A percentile compares a stretch with the other conserved stretches of the same genome.
Conservation (phyloP, 1,140 invertebrate genomes). For the Hycleus phaleratus region DNA sequence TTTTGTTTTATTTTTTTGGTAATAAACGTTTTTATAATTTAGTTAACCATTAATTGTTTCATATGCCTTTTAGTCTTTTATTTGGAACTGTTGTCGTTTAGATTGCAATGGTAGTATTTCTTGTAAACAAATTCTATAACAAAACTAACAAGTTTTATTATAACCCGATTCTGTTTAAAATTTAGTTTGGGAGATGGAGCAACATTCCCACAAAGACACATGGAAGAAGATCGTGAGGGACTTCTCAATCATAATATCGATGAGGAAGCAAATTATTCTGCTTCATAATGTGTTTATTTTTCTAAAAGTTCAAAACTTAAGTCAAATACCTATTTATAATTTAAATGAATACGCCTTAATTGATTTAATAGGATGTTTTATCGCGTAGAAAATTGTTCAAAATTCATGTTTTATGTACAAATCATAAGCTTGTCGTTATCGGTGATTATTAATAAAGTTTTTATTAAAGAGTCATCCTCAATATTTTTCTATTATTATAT, state of each 20-base stretch:
- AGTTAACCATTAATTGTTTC: conserved; percentile 18
- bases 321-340: no score
- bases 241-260: conserved; percentile 45
- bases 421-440: no score
- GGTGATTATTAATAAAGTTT: no score
- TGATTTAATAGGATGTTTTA: no score
- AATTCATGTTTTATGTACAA: no score
- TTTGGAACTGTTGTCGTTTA: neutral
- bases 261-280: conserved; percentile 19
- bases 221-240: conserved; percentile 74
- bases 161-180: conserved; percentile 35
- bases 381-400: no score
- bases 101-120: neutral
- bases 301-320: no score
- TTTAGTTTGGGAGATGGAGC: conserved; percentile 79
- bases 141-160: neutral
- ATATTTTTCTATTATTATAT: no score
- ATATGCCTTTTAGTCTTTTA: conserved; percentile 3
- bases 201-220: conserved; percentile 69
- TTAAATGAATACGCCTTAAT: no score
- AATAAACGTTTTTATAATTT: conserved; percentile 26
- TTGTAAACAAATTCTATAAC: neutral
- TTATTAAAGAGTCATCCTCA: no score
- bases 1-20: conserved; percentile 14
- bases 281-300: neutral